Evolutionary conservation across 2,888 invertebrate genomes (phyloP), one percentile per base, ranked within the genome.

Genomic region (Tinea trinotella): DNA sequence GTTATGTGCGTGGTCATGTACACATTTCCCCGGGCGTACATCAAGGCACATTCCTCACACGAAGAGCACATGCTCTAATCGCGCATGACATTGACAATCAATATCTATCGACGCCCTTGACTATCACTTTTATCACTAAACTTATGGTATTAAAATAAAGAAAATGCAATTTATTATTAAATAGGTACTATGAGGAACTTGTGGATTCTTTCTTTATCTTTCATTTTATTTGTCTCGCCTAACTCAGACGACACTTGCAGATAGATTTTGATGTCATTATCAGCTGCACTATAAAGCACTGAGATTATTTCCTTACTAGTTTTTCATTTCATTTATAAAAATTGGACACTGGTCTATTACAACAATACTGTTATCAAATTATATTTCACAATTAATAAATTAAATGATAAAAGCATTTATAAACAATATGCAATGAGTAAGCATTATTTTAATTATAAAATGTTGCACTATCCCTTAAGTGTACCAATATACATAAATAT

Each of bases 121-220:
- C 36, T 48, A 53, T 19, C n/a, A 48, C 34, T 9, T 40, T 30
- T 48, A 73, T 74, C 66, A 74, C 76, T 81, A 81, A 50, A 76
- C 81, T 82, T 83, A 84, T 70, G 71, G 77, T 73, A 74, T 68
- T 74, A 80, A 76, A 73, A 66, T 63, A 60, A 78, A 77, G 73
- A 80, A 76, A 84, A 84, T 84, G 83, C 84, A 84, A 73, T 78
- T 81, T 82, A 79, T 81, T 83, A 81, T 81, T 74, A 77, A 18
- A 78, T 84, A 84, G 83, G 83, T 84, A 85, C 85, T 82, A 82
- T 81, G 76, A 85, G 85, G 85, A 85, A 85, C 85, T 85, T 84
- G 77, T 84, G 82, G 79, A 17, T 82, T 83, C 75, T 72, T 72
- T 67, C 7, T 40, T 17, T 35, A n/a, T n/a, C n/a, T 13, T 19